phyloP scores from a whole-genome alignment of 2,888 invertebrate species.

The Rotaria socialis region DNA sequence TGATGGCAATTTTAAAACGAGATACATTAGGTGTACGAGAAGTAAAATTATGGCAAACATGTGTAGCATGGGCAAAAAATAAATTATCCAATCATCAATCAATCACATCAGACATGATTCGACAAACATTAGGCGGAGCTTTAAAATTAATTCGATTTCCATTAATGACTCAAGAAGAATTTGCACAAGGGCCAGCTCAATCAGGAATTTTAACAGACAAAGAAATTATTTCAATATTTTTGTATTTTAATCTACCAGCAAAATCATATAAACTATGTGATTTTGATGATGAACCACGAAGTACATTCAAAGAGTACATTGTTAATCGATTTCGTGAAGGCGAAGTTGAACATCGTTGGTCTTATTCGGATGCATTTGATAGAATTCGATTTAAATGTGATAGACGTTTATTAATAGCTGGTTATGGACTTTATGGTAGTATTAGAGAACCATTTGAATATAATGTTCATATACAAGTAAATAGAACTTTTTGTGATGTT shows the following conservation, averaged over 20 bases:
- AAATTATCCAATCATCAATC: slow-evolving; percentile 30
- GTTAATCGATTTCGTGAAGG: slow-evolving; percentile 72
- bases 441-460: slow-evolving; percentile 74
- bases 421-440: slow-evolving; percentile 78
- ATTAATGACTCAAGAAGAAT: slow-evolving; percentile 78
- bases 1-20: slow-evolving; percentile 72
- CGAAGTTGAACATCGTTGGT: slow-evolving; percentile 75
- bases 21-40: slow-evolving; percentile 75
- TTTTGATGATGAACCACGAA: slow-evolving; percentile 66
- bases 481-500: neutral
- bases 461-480: slow-evolving; percentile 68
- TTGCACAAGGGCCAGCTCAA: slow-evolving; percentile 66
- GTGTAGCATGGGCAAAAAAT: slow-evolving; percentile 56
- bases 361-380: slow-evolving; percentile 77
- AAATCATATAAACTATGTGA: slow-evolving; percentile 62
- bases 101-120: slow-evolving; percentile 65
- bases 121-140: slow-evolving; percentile 60
- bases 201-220: slow-evolving; percentile 35
- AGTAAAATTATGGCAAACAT: slow-evolving; percentile 70
- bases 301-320: slow-evolving; percentile 73
- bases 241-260: slow-evolving; percentile 32
- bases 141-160: slow-evolving; percentile 72
- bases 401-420: slow-evolving; percentile 74
- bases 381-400: slow-evolving; percentile 76
- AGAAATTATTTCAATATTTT: slow-evolving; percentile 43